phyloP scores from a whole-genome alignment of 1,140 invertebrate genomes.

The Psix sp. region DNA sequence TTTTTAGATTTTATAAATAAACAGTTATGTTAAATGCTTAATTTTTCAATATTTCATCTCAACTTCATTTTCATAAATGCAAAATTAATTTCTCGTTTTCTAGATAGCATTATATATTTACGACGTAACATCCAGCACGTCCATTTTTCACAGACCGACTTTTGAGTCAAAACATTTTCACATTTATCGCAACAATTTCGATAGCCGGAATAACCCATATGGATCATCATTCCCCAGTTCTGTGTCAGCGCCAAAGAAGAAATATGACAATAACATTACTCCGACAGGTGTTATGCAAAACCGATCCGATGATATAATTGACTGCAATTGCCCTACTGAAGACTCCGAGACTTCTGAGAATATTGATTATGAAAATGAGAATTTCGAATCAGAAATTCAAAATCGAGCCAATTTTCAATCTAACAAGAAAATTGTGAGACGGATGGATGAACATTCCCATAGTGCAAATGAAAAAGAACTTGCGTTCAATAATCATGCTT shows the following conservation, averaged over 20 bases:
- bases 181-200: slow-evolving; percentile 66
- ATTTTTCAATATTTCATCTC: too few species aligned
- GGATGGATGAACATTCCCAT: slow-evolving; percentile 35
- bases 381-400: slow-evolving; percentile 61
- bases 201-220: slow-evolving; percentile 1
- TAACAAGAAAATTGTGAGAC: slow-evolving; percentile 61
- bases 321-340: slow-evolving; percentile 48
- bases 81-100: slow-evolving; percentile 3
- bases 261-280: not conserved
- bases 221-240: not conserved
- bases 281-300: slow-evolving; percentile 33
- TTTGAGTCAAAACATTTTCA: slow-evolving; percentile 73
- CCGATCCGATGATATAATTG: slow-evolving; percentile 42
- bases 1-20: too few species aligned
- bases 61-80: too few species aligned
- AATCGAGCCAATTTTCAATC: slow-evolving; percentile 68
- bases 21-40: too few species aligned
- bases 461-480: slow-evolving; percentile 55
- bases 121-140: slow-evolving; percentile 72
- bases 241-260: slow-evolving; percentile 5
- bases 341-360: slow-evolving; percentile 34
- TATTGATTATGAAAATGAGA: slow-evolving; percentile 19
- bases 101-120: slow-evolving; percentile 74
- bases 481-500: slow-evolving; percentile 69
- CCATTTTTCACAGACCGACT: slow-evolving; percentile 65